These are phyloP conservation scores for Poeciliopsis presidionis DNA, from an alignment of 2,797 vertebrate genomes.

Conservation along the genomic window DNA sequence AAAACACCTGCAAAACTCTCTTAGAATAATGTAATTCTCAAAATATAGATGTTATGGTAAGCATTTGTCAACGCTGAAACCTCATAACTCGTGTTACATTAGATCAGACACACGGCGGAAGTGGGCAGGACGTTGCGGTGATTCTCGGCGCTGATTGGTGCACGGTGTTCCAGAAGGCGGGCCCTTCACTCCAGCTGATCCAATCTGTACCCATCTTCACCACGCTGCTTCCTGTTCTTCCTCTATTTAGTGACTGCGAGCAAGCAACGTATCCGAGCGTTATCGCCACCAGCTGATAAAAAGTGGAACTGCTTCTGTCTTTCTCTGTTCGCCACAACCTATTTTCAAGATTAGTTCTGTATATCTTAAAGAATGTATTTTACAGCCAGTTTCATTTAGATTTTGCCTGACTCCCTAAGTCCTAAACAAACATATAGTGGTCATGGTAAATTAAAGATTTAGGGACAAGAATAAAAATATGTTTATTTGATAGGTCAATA, in stretches of 20 bases:
- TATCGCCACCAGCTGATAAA: not conserved
- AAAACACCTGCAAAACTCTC: not conserved
- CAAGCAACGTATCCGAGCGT: not conserved
- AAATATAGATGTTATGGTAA: rapidly evolving
- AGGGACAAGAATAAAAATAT: not conserved
- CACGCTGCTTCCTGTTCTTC: not conserved
- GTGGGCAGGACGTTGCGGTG: not conserved
- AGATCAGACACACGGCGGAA: too few species aligned
- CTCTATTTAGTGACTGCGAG: not conserved
- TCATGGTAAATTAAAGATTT: not conserved
- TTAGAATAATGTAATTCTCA: not conserved
- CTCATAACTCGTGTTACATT: not conserved
- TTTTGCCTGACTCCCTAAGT: not conserved
- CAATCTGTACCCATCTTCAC: not conserved
- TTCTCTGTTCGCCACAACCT: not conserved
- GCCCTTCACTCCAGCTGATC: too few species aligned
- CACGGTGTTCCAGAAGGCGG: not conserved
- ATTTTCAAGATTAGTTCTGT: not conserved
- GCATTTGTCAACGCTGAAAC: constrained; percentile 26
- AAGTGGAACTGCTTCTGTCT: not conserved
- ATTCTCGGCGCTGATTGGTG: not conserved
- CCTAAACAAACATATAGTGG: not conserved
- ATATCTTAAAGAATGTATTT: not conserved
- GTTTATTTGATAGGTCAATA: not conserved
- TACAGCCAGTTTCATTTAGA: not conserved